These are phyloP conservation scores for Butorides virescens DNA, from an alignment of 2,113 vertebrate genomes.

Conservation along the genomic window DNA sequence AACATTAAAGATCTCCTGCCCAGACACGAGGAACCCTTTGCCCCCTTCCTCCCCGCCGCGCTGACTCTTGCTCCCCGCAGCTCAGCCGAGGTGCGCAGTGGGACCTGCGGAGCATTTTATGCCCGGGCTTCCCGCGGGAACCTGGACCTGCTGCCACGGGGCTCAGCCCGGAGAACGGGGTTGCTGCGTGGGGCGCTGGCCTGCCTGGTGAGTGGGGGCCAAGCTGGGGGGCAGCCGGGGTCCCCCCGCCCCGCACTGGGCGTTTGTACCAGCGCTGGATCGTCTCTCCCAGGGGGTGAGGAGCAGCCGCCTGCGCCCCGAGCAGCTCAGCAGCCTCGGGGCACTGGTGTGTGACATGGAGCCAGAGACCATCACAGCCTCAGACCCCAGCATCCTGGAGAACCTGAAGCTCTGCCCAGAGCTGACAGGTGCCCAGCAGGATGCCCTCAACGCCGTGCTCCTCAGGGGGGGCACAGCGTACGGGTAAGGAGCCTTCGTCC, in stretches of 20 bases:
- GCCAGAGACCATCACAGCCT: neutral
- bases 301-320: neutral
- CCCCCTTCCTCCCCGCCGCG: rapidly evolving
- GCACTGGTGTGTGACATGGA: slow-evolving; percentile 66
- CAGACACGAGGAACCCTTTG: rapidly evolving
- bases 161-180: slow-evolving; percentile 22
- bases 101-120: slow-evolving; percentile 46
- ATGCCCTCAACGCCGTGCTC: slow-evolving; percentile 37
- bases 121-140: slow-evolving; percentile 34
- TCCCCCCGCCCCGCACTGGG: rapidly evolving
- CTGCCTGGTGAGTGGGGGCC: slow-evolving; percentile 56
- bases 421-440: neutral
- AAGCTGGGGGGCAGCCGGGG: rapidly evolving
- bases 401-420: slow-evolving; percentile 57
- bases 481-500: neutral
- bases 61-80: neutral
- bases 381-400: neutral
- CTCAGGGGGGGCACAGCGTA: neutral
- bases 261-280: rapidly evolving
- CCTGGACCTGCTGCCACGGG: slow-evolving; percentile 47
- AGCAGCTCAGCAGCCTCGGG: slow-evolving; percentile 47
- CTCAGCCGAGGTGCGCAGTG: neutral
- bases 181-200: slow-evolving; percentile 28
- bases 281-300: neutral
- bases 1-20: no score